Percentiles rank a stretch among this genome's conserved stretches.
Evolutionary conservation across 2,888 invertebrate species (phyloP).

Genomic region (Chirona hameri): DNA sequence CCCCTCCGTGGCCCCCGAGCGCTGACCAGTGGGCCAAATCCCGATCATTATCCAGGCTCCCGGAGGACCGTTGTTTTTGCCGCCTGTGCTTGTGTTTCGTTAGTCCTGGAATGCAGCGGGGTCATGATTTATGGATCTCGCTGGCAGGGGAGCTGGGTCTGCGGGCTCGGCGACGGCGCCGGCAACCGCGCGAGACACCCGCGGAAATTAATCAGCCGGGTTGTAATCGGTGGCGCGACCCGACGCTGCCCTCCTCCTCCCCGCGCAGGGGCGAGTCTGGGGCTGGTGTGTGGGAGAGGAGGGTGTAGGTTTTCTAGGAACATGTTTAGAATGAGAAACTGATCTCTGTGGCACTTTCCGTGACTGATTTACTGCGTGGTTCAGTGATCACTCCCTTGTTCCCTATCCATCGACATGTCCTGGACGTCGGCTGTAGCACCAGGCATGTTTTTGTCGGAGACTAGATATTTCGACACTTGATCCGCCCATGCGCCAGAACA

Average conservation of each 20-base stretch:
- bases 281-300: neutral
- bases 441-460: too few species aligned
- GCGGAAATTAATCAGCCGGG: neutral
- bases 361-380: too few species aligned
- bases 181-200: neutral
- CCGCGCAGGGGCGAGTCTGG: neutral
- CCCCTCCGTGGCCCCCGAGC: neutral
- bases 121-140: neutral
- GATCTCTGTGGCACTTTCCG: too few species aligned
- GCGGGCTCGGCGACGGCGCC: neutral
- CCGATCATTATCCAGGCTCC: neutral
- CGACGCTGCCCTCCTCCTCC: neutral
- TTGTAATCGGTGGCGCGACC: neutral
- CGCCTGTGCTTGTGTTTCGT: neutral
- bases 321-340: too few species aligned
- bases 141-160: neutral
- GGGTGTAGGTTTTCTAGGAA: neutral
- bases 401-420: too few species aligned
- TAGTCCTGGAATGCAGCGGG: neutral
- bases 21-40: neutral
- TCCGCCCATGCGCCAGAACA: too few species aligned
- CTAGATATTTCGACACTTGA: too few species aligned
- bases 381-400: too few species aligned
- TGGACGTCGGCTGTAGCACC: too few species aligned
- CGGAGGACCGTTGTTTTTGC: neutral